phyloP scores from a whole-genome alignment of 2,113 vertebrate species.

The Rhombomys opimus region DNA sequence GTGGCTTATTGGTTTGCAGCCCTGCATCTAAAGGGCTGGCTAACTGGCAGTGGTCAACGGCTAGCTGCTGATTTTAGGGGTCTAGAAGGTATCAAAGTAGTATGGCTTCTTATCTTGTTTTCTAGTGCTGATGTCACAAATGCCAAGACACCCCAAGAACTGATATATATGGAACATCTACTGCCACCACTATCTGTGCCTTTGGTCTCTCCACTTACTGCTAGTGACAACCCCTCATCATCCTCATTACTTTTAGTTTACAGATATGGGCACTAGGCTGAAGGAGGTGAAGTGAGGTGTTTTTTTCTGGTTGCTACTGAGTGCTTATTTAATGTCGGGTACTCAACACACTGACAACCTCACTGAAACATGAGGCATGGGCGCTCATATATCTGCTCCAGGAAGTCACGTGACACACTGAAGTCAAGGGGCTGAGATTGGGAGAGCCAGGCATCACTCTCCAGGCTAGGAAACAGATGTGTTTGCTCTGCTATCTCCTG shows the following conservation, averaged over 20 bases:
- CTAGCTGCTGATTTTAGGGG: rapidly evolving
- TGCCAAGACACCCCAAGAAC: neutral
- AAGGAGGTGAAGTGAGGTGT: neutral
- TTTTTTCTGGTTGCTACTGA: neutral
- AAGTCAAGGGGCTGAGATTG: neutral
- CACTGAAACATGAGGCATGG: neutral
- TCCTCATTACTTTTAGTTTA: neutral
- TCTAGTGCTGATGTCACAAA: neutral
- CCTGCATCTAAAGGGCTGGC: neutral
- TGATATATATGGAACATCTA: neutral
- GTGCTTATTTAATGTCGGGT: neutral
- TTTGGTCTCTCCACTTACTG: neutral
- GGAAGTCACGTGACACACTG: neutral
- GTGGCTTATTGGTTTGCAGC: neutral
- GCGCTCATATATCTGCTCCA: neutral
- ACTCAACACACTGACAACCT: neutral
- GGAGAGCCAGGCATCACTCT: neutral
- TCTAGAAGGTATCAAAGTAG: neutral
- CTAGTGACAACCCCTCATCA: neutral
- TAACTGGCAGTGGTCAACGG: no score
- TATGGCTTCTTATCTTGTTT: neutral
- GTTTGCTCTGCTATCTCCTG: neutral
- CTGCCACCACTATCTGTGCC: neutral
- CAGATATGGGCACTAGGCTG: neutral
- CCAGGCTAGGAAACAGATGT: neutral